Evolutionary conservation across 2,797 vertebrate species (phyloP).

Genomic region (Myripristis murdjan): DNA sequence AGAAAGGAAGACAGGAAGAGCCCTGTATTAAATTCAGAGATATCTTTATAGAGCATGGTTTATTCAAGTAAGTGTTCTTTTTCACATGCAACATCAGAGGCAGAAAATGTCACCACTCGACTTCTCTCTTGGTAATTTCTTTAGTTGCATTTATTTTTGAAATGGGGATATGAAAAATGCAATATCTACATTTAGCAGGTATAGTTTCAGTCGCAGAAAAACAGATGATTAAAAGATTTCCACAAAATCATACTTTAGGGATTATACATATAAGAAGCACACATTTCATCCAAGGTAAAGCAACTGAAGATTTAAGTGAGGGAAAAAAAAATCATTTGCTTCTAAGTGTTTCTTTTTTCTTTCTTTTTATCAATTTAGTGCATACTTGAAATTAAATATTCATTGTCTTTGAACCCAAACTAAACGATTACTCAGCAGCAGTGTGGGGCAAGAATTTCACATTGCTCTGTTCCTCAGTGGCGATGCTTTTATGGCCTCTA

Average conservation of each 20-base stretch:
- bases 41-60: not conserved
- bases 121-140: conserved; percentile 11
- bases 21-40: no score
- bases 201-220: not conserved
- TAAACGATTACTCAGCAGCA: not conserved
- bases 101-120: not conserved
- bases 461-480: conserved; percentile 16
- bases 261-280: not conserved
- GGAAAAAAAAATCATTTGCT: not conserved
- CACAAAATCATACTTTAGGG: not conserved
- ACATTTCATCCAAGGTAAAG: not conserved
- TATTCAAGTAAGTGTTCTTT: no score
- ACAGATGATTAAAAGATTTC: not conserved
- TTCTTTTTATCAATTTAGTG: no score
- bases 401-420: no score
- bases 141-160: conserved; percentile 66
- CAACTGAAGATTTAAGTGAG: not conserved
- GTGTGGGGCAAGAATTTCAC: conserved; percentile 2
- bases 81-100: no score
- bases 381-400: no score
- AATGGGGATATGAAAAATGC: conserved; percentile 30
- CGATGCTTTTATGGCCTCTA: conserved; percentile 41
- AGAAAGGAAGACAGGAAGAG: not conserved
- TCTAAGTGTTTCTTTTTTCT: no score
- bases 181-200: conserved; percentile 3